Evolutionary conservation across 2,888 invertebrate species (phyloP), one percentile per base, ranked within the genome.

Genomic region (Carterocephalus palaemon): DNA sequence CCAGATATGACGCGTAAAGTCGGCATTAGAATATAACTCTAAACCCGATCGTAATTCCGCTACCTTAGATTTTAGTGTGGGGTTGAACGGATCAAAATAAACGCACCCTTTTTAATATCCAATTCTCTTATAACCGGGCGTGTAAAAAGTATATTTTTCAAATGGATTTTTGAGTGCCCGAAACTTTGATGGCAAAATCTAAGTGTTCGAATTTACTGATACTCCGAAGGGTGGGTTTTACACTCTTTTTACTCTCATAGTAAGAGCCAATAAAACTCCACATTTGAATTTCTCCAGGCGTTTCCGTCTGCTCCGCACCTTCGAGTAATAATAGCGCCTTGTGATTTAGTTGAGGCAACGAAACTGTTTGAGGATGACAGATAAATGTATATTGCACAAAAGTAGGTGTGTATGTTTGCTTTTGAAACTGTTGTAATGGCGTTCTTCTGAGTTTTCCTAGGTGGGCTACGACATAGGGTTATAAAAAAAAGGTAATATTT

Each of bases 161-260:
- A 86, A 87, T 86, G 86, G 85, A 85, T 85, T 82, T 84, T 85
- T 84, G 81, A 88, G 87, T 83, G 76, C 80, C 71, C 70, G 60
- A 75, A 74, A 78, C 68, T 82, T 84, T 85, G 77, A 88, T 85
- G 74, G 81, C 62, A 67, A 68, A 77, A 81, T 83, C 82, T 76
- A 84, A 87, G 75, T 78, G 75, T 78, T 74, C 60, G 72, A 75
- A 75, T 81, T 78, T 79, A 79, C 69, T 65, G 67, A 66, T 62
- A 64, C 63, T 55, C 57, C 57, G 62, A 62, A 67, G 74, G 78
- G 72, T 60, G 61, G 68, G 52, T 68, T 82, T 75, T 70, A 79
- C 70, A 68, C 70, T 78, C 68, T 75, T 83, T 80, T 78, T 67
- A 68, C 62, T 71, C 69, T 71, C 81, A 83, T 75, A 72, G 75